phyloP scores from a whole-genome alignment of 2,888 invertebrate genomes.

The Eupeodes luniger region DNA sequence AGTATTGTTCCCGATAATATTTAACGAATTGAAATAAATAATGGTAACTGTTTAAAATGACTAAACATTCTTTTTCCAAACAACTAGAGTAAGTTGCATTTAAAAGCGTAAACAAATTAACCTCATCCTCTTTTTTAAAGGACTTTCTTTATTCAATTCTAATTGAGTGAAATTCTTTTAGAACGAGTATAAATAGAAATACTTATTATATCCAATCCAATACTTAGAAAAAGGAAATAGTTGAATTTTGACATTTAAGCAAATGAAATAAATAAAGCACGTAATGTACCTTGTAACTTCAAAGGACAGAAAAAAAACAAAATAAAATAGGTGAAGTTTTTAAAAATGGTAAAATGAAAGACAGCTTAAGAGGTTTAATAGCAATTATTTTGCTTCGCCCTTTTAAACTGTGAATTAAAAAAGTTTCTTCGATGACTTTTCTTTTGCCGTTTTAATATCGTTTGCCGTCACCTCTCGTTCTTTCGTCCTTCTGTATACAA shows the following conservation, averaged over 20 bases:
- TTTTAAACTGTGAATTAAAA: constrained; percentile 50
- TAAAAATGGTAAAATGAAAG: background rate
- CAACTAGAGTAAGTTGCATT: too few species aligned
- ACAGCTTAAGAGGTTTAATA: constrained; percentile 22
- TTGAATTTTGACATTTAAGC: background rate
- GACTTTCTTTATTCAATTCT: constrained; percentile 10
- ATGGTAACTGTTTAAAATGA: too few species aligned
- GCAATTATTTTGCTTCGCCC: constrained; percentile 34
- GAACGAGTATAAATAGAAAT: background rate
- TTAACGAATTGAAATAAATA: too few species aligned
- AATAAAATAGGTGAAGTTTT: background rate
- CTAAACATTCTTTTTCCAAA: too few species aligned
- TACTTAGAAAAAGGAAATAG: background rate
- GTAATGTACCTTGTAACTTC: too few species aligned
- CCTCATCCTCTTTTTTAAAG: background rate
- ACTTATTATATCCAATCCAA: constrained; percentile 24
- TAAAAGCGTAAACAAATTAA: background rate
- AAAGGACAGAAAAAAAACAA: background rate
- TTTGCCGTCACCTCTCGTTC: background rate
- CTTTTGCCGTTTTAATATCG: background rate
- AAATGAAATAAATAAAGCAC: constrained; percentile 7
- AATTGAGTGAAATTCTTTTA: constrained; percentile 11
- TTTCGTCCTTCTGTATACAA: background rate
- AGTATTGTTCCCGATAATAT: too few species aligned
- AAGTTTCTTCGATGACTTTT: constrained; percentile 50